These are phyloP conservation scores for Ommatoiulus sabulosus DNA, from an alignment of 2,888 invertebrate species.

Conservation along the genomic window DNA sequence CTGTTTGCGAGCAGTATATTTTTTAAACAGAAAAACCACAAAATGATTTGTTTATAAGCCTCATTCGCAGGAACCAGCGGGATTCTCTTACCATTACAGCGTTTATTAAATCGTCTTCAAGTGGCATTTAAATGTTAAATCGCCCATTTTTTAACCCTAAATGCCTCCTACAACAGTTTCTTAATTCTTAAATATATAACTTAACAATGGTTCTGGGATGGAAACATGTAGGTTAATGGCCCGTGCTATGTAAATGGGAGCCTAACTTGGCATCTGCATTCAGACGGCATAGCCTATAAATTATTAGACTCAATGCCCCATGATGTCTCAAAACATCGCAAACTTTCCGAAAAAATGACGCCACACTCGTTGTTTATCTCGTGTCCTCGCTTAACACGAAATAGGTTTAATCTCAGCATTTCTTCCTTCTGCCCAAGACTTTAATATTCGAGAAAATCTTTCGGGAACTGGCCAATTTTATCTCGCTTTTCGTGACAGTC, in stretches of 20 bases:
- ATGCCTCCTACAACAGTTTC: constrained; percentile 43
- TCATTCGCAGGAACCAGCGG: constrained; percentile 8
- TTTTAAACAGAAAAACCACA: constrained; percentile 19
- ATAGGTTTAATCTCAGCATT: background rate
- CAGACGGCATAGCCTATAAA: background rate
- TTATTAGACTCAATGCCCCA: constrained; percentile 23
- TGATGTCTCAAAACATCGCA: constrained; percentile 6
- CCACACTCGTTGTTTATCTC: background rate
- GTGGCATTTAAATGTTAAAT: constrained; percentile 39
- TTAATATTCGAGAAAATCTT: background rate
- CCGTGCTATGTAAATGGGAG: background rate
- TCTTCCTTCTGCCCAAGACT: background rate
- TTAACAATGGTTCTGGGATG: background rate
- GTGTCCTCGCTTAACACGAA: background rate
- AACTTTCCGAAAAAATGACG: background rate
- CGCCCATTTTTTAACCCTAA: constrained; percentile 33
- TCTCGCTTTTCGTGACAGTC: background rate
- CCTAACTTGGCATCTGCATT: constrained; percentile 12
- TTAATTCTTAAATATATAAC: constrained; percentile 43
- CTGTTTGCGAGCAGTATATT: constrained; percentile 12
- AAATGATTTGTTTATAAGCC: constrained; percentile 32
- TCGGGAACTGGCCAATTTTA: background rate
- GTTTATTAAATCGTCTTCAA: constrained; percentile 35
- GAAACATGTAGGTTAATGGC: constrained; percentile 26
- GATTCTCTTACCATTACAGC: constrained; percentile 27